Evolutionary conservation across 2,797 vertebrate species (phyloP).

Genomic region (Thripadectes ignobilis): DNA sequence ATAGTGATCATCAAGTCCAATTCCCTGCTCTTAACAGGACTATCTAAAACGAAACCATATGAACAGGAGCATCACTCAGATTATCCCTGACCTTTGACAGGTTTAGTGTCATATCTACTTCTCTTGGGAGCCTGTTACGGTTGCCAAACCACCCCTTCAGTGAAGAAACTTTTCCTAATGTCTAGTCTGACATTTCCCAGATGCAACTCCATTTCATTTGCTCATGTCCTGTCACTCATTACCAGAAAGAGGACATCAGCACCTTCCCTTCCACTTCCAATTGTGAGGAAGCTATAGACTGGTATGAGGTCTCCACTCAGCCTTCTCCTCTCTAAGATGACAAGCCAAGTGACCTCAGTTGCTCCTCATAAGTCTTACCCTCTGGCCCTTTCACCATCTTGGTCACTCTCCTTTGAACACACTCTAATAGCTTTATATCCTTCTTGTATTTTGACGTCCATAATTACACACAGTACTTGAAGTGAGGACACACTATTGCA

Average conservation of each 20-base stretch:
- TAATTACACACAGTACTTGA: neutral
- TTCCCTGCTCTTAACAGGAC: neutral
- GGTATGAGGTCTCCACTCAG: neutral
- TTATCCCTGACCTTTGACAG: neutral
- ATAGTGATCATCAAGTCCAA: neutral
- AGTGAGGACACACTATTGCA: fast-evolving
- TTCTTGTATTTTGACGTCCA: neutral
- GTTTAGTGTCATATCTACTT: fast-evolving
- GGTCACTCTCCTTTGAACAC: neutral
- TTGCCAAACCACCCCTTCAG: neutral
- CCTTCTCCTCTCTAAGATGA: neutral
- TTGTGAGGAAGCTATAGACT: neutral
- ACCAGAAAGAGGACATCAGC: neutral
- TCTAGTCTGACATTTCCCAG: neutral
- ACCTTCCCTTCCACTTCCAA: neutral
- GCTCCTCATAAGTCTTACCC: neutral
- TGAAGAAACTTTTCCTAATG: neutral
- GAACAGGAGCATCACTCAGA: neutral
- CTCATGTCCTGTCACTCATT: neutral
- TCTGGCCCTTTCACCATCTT: neutral
- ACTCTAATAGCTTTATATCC: neutral
- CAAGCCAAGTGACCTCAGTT: neutral
- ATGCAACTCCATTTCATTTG: neutral
- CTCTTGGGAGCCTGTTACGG: neutral
- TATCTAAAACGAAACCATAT: neutral